Evolutionary conservation across 2,888 invertebrate genomes (phyloP).

Genomic region (Latrodectus hesperus): DNA sequence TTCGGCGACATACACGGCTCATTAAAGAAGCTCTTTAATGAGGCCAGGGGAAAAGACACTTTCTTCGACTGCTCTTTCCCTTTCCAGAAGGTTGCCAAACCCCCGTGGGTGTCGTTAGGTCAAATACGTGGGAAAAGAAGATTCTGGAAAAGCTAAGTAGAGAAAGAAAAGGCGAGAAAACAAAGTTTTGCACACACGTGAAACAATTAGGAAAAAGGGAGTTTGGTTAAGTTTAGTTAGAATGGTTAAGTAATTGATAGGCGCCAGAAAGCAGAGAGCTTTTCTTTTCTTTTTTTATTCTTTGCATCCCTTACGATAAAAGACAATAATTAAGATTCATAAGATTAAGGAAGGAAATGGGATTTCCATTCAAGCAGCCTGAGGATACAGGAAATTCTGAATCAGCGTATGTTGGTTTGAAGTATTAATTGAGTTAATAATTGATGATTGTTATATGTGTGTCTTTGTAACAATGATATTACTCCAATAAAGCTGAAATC

Average conservation of each 20-base stretch:
- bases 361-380: neutral
- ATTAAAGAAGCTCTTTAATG: slow-evolving; percentile 52
- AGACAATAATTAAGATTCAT: slow-evolving; percentile 5
- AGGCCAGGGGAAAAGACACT: slow-evolving; percentile 44
- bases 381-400: neutral
- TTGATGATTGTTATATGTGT: too few relatives aligned
- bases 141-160: neutral
- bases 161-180: slow-evolving; percentile 9
- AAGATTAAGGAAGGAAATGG: neutral
- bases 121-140: slow-evolving; percentile 16
- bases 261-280: neutral
- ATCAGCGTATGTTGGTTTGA: too few relatives aligned
- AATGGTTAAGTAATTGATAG: slow-evolving; percentile 25
- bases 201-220: slow-evolving; percentile 24
- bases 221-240: slow-evolving; percentile 33
- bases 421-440: too few relatives aligned
- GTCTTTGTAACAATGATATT: too few relatives aligned
- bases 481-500: too few relatives aligned
- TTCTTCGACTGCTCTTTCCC: neutral
- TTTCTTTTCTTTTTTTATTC: neutral
- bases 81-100: neutral
- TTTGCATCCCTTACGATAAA: neutral
- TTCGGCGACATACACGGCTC: slow-evolving; percentile 55
- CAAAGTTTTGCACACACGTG: slow-evolving; percentile 34
- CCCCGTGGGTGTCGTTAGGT: slow-evolving; percentile 53